phyloP scores from a whole-genome alignment of 2,797 vertebrate species.

The Anolis apletophallus region DNA sequence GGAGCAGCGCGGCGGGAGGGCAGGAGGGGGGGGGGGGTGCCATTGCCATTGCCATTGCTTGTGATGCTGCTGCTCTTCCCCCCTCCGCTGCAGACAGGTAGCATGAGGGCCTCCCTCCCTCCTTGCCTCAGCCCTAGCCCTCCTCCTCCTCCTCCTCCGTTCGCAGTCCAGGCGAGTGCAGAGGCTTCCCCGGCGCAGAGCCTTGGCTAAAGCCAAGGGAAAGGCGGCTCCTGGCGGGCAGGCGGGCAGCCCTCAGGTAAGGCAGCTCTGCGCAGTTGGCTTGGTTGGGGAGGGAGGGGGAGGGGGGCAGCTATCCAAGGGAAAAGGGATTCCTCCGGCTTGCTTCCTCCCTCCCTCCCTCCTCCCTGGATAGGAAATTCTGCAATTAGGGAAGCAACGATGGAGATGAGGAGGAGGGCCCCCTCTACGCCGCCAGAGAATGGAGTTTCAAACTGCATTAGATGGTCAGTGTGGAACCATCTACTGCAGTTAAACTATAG shows the following conservation, averaged over 20 bases:
- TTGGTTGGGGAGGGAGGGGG: not conserved
- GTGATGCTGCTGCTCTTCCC: not conserved
- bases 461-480: too few relatives aligned
- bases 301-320: not conserved
- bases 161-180: conserved; percentile 18
- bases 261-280: conserved; percentile 27
- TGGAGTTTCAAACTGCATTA: too few relatives aligned
- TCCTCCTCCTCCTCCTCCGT: not conserved
- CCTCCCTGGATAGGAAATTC: too few relatives aligned
- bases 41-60: too few relatives aligned
- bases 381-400: too few relatives aligned
- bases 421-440: too few relatives aligned
- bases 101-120: conserved; percentile 10
- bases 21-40: too few relatives aligned
- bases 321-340: too few relatives aligned
- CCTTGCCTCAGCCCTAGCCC: not conserved
- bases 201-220: conserved; percentile 4
- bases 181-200: not conserved
- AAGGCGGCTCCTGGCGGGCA: conserved; percentile 45
- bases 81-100: conserved; percentile 46
- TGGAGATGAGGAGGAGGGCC: too few relatives aligned
- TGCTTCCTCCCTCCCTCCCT: too few relatives aligned
- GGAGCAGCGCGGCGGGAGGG: not conserved
- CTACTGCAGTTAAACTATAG: too few relatives aligned
- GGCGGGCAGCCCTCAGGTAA: conserved; percentile 55